phyloP scores from a whole-genome alignment of 2,888 invertebrate genomes.

The Zaprionus bogoriensis region DNA sequence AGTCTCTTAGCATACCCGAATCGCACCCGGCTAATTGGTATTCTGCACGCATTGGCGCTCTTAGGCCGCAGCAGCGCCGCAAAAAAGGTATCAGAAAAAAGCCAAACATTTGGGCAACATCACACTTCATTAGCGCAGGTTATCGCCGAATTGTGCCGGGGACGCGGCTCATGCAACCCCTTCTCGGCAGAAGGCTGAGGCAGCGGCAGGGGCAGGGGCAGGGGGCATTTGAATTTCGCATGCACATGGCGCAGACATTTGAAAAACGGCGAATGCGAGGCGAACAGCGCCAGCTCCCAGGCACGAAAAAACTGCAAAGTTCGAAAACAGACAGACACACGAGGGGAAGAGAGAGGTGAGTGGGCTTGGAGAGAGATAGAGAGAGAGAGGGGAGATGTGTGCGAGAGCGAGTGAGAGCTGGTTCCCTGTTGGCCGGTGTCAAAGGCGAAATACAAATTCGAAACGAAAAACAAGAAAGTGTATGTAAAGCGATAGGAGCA shows the following conservation, averaged over 20 bases:
- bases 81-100: conserved; percentile 37
- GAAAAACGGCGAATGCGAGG: conserved; percentile 64
- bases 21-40: conserved; percentile 38
- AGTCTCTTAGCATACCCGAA: conserved; percentile 5
- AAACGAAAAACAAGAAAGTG: conserved; percentile 50
- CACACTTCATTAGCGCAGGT: conserved; percentile 75
- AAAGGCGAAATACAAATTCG: conserved; percentile 73
- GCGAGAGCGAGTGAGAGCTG: conserved; percentile 12
- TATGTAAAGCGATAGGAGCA: conserved; percentile 19
- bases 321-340: conserved; percentile 51
- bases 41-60: conserved; percentile 45
- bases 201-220: background rate
- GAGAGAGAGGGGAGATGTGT: background rate
- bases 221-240: conserved; percentile 62
- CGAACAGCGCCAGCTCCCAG: conserved; percentile 60
- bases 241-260: conserved; percentile 74
- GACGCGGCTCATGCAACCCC: too few species aligned
- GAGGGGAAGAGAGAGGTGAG: conserved; percentile 31
- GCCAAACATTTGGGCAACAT: conserved; percentile 56
- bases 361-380: background rate
- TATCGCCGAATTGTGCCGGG: conserved; percentile 55
- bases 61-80: background rate
- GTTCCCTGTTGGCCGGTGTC: conserved; percentile 59
- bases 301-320: conserved; percentile 76
- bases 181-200: background rate